Percentiles rank a stretch among this genome's conserved stretches.
Conservation (phyloP, 2,113 vertebrate genomes). For the Notechis scutatus region DNA sequence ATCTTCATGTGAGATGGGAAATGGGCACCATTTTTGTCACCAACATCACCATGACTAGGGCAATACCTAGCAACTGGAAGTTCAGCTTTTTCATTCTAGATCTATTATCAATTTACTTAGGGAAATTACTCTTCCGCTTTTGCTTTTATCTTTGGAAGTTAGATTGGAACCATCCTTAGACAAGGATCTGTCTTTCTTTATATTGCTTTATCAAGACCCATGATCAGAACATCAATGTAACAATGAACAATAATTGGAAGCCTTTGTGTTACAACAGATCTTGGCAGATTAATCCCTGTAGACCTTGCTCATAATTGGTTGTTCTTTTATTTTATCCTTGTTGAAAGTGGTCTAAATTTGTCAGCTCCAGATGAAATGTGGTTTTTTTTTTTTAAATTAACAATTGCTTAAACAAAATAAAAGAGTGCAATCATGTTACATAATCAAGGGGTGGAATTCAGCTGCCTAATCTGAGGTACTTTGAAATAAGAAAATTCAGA, state of each 20-base stretch:
- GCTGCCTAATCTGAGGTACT: background rate
- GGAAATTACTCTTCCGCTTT: background rate
- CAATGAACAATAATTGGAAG: background rate
- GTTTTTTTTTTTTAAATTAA: background rate
- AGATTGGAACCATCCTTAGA: background rate
- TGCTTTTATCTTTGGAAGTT: background rate
- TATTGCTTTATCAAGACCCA: background rate
- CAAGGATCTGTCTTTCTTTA: background rate
- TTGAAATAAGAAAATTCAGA: background rate
- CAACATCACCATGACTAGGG: background rate
- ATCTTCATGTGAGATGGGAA: background rate
- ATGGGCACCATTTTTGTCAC: background rate
- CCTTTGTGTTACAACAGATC: background rate
- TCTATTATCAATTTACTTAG: background rate
- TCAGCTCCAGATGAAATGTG: background rate
- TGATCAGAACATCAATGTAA: background rate
- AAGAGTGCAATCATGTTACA: background rate
- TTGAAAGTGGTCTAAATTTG: background rate
- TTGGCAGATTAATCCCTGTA: background rate
- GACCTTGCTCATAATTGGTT: background rate
- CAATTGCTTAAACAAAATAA: background rate
- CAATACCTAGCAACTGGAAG: background rate
- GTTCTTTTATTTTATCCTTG: background rate
- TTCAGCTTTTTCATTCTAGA: background rate
- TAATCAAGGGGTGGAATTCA: background rate